A percentile compares a stretch with the other conserved stretches of the same genome.
phyloP scores from a whole-genome alignment of 2,797 vertebrate species.

The Chloroceryle inda region DNA sequence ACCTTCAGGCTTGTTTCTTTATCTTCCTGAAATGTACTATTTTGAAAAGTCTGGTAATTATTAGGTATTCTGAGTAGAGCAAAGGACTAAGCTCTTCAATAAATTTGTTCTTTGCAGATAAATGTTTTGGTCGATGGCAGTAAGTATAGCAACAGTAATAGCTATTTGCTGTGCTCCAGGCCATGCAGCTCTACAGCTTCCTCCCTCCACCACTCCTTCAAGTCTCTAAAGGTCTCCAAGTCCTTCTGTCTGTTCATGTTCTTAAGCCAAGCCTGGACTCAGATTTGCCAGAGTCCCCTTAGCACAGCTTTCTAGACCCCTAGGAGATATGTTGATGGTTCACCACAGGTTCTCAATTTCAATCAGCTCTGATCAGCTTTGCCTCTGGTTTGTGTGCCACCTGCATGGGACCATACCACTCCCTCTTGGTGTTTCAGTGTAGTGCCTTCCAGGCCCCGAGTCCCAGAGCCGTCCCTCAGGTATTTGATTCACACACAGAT shows the following conservation, averaged over 20 bases:
- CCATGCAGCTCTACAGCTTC: neutral
- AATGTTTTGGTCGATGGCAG: neutral
- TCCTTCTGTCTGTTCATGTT: neutral
- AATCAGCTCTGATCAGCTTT: neutral
- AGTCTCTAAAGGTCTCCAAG: neutral
- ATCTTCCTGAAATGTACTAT: neutral
- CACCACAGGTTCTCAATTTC: neutral
- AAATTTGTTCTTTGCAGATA: neutral
- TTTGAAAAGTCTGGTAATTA: neutral
- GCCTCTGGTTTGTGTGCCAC: neutral
- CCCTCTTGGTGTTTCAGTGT: neutral
- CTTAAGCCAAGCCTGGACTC: neutral
- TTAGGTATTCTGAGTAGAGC: neutral
- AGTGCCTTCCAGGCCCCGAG: neutral
- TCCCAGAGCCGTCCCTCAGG: neutral
- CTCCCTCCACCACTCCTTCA: neutral
- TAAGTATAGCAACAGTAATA: neutral
- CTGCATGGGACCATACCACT: rapidly evolving
- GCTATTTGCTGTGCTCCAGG: neutral
- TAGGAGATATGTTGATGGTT: neutral
- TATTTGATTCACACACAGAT: rapidly evolving
- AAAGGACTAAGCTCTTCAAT: neutral
- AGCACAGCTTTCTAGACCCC: neutral
- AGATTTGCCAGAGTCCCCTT: neutral
- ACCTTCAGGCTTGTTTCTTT: neutral